A percentile compares a stretch with the other conserved stretches of the same genome.
phyloP scores from a whole-genome alignment of 2,797 vertebrate genomes.

The Phrynocephalus vlangalii region DNA sequence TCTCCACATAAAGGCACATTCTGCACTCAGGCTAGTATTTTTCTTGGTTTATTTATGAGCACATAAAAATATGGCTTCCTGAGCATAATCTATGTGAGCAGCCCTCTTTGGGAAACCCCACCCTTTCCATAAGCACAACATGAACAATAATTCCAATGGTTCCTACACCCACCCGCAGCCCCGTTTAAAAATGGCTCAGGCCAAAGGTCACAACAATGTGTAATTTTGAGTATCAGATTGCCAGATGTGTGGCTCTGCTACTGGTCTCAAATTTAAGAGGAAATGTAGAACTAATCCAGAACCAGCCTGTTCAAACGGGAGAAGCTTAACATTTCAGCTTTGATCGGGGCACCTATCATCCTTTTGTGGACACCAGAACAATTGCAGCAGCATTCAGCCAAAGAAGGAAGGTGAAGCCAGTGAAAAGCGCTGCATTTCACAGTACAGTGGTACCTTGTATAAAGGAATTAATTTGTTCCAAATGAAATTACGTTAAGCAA shows the following conservation, averaged over 20 bases:
- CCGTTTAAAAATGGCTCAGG: slow-evolving; percentile 48
- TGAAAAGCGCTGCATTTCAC: not conserved
- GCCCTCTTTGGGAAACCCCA: slow-evolving; percentile 68
- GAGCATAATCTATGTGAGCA: slow-evolving; percentile 67
- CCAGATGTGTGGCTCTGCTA: slow-evolving; percentile 48
- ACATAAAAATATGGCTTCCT: slow-evolving; percentile 73
- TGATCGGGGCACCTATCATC: slow-evolving; percentile 2
- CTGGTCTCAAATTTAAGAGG: slow-evolving; percentile 46
- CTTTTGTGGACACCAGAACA: not conserved
- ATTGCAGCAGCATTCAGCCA: not conserved
- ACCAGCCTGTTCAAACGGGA: slow-evolving; percentile 1
- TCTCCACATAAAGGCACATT: slow-evolving; percentile 69
- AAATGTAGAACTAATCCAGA: slow-evolving; percentile 45
- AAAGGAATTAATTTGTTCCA: too few relatives aligned
- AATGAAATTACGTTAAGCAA: too few relatives aligned
- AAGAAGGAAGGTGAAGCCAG: not conserved
- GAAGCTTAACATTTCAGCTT: slow-evolving; percentile 36
- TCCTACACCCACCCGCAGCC: slow-evolving; percentile 43
- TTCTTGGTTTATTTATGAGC: slow-evolving; percentile 75
- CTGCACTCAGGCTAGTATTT: slow-evolving; percentile 67
- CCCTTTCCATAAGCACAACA: slow-evolving; percentile 59
- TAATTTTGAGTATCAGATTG: slow-evolving; percentile 40
- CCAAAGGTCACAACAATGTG: slow-evolving; percentile 48
- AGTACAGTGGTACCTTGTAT: too few relatives aligned
- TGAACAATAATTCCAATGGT: slow-evolving; percentile 57